A percentile compares a stretch with the other conserved stretches of the same genome.
Evolutionary conservation across 2,888 invertebrate species (phyloP).

Genomic region (Aspidiotus rigidus): DNA sequence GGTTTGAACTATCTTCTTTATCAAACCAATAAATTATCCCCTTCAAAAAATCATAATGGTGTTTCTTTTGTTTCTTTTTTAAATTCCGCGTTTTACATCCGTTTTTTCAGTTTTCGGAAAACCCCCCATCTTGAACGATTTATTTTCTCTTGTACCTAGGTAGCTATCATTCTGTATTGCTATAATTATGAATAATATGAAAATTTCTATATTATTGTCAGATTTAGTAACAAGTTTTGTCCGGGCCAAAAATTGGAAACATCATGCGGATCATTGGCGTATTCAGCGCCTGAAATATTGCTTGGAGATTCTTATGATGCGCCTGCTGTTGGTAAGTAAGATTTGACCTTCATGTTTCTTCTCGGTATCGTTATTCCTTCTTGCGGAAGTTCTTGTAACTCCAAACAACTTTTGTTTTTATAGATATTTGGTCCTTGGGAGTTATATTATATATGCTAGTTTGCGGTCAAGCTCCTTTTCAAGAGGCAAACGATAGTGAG

Average conservation of each 20-base stretch:
- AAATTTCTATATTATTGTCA: slow-evolving; percentile 20
- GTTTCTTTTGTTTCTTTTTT: too few species aligned
- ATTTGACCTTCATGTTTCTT: not conserved
- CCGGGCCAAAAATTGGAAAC: slow-evolving; percentile 96
- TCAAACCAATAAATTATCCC: too few species aligned
- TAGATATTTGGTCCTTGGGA: slow-evolving; percentile 96
- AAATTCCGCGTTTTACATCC: too few species aligned
- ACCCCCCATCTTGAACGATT: not conserved
- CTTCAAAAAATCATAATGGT: too few species aligned
- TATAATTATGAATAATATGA: not conserved
- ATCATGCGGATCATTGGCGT: slow-evolving; percentile 95
- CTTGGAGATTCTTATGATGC: slow-evolving; percentile 98
- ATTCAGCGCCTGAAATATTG: slow-evolving; percentile 97
- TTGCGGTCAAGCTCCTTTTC: slow-evolving; percentile 94
- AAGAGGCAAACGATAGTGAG: slow-evolving; percentile 98
- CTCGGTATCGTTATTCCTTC: not conserved
- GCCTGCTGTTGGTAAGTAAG: slow-evolving; percentile 78
- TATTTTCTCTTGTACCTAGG: not conserved
- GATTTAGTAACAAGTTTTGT: slow-evolving; percentile 85
- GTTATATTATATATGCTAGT: slow-evolving; percentile 98
- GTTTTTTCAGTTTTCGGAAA: too few species aligned
- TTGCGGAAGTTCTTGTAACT: slow-evolving; percentile 11
- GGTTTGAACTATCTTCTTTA: too few species aligned
- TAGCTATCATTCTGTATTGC: not conserved
- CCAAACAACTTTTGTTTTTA: not conserved